phyloP scores from a whole-genome alignment of 2,113 vertebrate genomes.

The Panthera uncia region DNA sequence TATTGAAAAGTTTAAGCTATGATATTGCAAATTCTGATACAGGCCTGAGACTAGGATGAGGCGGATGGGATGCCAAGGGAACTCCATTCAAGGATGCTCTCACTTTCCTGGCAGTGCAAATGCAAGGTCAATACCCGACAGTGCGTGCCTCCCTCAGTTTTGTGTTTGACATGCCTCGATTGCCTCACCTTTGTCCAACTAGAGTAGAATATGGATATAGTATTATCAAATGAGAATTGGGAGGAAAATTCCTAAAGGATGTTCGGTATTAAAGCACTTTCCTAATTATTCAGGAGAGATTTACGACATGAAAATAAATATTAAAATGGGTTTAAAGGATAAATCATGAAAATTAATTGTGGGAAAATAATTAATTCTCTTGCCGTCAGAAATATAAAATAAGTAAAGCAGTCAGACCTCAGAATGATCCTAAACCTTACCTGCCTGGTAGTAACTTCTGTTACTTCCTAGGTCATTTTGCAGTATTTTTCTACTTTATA shows the following conservation, averaged over 20 bases:
- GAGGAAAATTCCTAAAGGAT: not conserved
- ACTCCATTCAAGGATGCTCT: not conserved
- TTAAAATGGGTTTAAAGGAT: not conserved
- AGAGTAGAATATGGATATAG: not conserved
- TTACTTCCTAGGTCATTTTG: not conserved
- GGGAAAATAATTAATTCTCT: not conserved
- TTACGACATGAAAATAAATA: constrained; percentile 43
- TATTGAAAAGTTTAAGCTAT: not conserved
- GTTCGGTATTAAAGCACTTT: not conserved
- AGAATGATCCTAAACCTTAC: not conserved
- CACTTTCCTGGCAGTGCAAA: not conserved
- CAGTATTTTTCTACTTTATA: not conserved
- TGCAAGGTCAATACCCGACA: not conserved
- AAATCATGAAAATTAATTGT: not conserved
- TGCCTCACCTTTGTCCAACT: not conserved
- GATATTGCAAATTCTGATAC: not conserved
- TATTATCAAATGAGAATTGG: not conserved
- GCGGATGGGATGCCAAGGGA: not conserved
- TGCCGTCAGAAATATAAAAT: not conserved
- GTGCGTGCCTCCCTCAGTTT: not conserved
- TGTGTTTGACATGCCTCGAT: not conserved
- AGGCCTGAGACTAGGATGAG: not conserved
- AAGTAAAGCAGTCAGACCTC: not conserved
- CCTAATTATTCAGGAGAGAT: not conserved
- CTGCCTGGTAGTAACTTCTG: not conserved